These are phyloP conservation scores for Diplogasteroides magnus DNA, from an alignment of 1,140 invertebrate species.

Conservation along the genomic window DNA sequence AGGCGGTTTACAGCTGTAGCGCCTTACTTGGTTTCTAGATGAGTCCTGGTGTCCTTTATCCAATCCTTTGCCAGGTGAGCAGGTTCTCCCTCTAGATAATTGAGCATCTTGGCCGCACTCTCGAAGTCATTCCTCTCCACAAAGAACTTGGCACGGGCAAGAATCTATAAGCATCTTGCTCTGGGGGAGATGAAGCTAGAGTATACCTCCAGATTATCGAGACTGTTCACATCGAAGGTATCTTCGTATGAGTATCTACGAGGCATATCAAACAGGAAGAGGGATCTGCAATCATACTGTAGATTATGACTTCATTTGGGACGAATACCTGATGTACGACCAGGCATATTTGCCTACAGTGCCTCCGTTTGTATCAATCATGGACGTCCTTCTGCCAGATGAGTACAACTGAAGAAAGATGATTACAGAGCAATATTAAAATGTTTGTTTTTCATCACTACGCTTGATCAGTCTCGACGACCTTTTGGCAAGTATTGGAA, in stretches of 20 bases:
- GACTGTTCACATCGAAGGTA: constrained; percentile 61
- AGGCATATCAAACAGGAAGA: constrained; percentile 60
- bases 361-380: constrained; percentile 75
- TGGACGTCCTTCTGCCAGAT: constrained; percentile 66
- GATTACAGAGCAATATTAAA: too few relatives aligned
- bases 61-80: constrained; percentile 75
- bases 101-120: constrained; percentile 79
- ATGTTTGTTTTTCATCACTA: too few relatives aligned
- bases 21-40: constrained; percentile 71
- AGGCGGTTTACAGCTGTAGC: too few relatives aligned
- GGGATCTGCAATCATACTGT: too few relatives aligned
- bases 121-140: constrained; percentile 77
- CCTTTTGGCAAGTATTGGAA: too few relatives aligned
- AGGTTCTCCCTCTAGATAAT: constrained; percentile 77
- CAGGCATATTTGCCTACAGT: constrained; percentile 73
- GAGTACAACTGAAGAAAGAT: constrained; percentile 43
- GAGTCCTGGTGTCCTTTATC: constrained; percentile 74
- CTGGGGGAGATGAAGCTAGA: neutral
- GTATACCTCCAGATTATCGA: constrained; percentile 74
- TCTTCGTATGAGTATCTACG: constrained; percentile 55
- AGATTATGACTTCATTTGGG: too few relatives aligned
- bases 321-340: constrained; percentile 82
- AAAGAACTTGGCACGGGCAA: constrained; percentile 66
- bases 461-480: too few relatives aligned
- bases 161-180: constrained; percentile 8